Evolutionary conservation across 2,797 vertebrate species (phyloP), one percentile per base, ranked within the genome.

Genomic region (Xenops minutus): DNA sequence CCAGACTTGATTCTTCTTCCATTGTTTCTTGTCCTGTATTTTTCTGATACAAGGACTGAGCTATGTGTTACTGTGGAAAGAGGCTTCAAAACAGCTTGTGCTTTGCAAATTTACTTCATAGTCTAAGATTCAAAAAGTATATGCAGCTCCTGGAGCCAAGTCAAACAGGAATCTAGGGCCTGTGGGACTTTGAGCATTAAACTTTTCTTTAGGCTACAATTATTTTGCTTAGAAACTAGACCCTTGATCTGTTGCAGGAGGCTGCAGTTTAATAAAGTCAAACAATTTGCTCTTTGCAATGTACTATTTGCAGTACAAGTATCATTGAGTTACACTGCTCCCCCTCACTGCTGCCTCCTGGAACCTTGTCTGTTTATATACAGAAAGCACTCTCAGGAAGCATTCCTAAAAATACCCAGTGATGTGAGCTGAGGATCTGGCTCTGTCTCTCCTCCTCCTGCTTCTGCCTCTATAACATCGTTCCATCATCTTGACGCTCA

Each of bases 261-360:
- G 59, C 78, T 74, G 73, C 55, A 94, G 75, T 89, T 88, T 92
- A 92, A 54, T 93, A 80, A 94, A 93, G 83, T 93, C 80, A 95
- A 95, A 93, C 92, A 94, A 36, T 78, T 95, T 92, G 54, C 93
- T 93, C 91, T 95, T 95, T 93, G 85, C 93, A 71, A 46, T 22
- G 52, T 86, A 86, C 77, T 95, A 91, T 87, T 95, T 95, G 94
- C 1, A 29, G 94, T 77, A 89, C 52, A 79, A 93, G 88, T 66
- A 93, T 91, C 86, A 82, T 14, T 55, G 80, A 79, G 81, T 94
- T 85, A 93, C 61, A 46, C 56, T 3, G 48, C 67, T 94, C 92
- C 77, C 89, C 93, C 83, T 89, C 80, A 62, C 76, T 5, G 10
- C 88, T 94, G 88, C 91, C 93, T 94, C 74, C 85, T 95, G 94